Conservation (phyloP, 2,113 vertebrate genomes). For the Syngnathus scovelli region DNA sequence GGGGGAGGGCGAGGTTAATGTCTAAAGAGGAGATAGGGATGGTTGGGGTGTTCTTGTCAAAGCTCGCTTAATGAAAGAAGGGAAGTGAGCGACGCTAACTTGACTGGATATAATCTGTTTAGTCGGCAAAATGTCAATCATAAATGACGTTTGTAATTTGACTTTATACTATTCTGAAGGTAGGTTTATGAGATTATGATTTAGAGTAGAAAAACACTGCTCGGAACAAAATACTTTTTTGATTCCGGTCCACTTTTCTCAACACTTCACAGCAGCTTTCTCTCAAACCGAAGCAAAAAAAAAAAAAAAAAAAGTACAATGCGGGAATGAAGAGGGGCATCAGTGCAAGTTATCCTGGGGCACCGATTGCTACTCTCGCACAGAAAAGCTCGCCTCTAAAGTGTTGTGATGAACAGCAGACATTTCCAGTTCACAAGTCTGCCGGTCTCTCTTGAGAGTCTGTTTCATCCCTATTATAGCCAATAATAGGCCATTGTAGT, state of each 20-base stretch:
- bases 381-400: conserved; percentile 67
- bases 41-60: conserved; percentile 19
- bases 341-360: conserved; percentile 65
- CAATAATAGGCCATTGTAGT: conserved; percentile 86
- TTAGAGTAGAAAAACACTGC: too few species aligned
- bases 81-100: too few species aligned
- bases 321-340: conserved; percentile 68
- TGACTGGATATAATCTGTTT: too few species aligned
- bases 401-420: conserved; percentile 74
- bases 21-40: conserved; percentile 47
- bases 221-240: too few species aligned
- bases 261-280: conserved; percentile 51
- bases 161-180: too few species aligned
- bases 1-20: conserved; percentile 15
- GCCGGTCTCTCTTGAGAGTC: conserved; percentile 77
- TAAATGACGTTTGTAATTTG: too few species aligned
- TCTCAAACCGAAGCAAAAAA: conserved; percentile 55
- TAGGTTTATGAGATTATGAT: too few species aligned
- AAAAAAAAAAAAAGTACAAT: conserved; percentile 54
- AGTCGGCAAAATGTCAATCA: too few species aligned
- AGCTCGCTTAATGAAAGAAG: conserved; percentile 12
- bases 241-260: conserved; percentile 35
- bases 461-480: conserved; percentile 81
- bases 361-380: conserved; percentile 60
- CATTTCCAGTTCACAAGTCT: conserved; percentile 79